Evolutionary conservation across 2,113 vertebrate species (phyloP).

Genomic region (Nesogale talazaci): DNA sequence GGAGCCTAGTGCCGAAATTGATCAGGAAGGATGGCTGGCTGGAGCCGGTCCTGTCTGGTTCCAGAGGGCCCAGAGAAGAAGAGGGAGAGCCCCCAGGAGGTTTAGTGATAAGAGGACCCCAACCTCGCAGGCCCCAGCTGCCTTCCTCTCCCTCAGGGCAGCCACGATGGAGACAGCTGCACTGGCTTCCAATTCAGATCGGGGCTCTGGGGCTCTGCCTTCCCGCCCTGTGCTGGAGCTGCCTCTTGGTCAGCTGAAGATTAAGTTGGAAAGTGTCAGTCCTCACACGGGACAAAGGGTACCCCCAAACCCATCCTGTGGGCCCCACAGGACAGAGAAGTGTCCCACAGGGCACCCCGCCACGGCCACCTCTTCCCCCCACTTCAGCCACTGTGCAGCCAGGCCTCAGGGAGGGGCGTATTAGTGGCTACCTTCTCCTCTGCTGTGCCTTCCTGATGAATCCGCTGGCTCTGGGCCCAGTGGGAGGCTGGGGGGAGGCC

Average conservation of each 20-base stretch:
- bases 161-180: too few species aligned
- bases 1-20: background rate
- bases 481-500: background rate
- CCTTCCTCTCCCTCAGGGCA: too few species aligned
- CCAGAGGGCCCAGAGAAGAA: background rate
- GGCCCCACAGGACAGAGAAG: background rate
- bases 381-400: too few species aligned
- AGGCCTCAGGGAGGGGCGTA: background rate
- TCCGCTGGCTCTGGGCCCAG: background rate
- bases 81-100: background rate
- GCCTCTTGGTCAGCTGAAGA: background rate
- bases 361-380: too few species aligned
- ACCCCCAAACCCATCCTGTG: background rate
- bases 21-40: background rate
- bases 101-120: background rate
- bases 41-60: background rate
- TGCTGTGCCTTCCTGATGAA: background rate
- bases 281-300: background rate
- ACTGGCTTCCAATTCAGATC: background rate
- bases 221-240: background rate
- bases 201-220: background rate
- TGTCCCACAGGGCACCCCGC: background rate
- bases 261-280: background rate
- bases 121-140: too few species aligned
- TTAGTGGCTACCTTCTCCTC: background rate